These are phyloP conservation scores for Calameuta idolon DNA, from an alignment of 2,888 invertebrate species.

Conservation along the genomic window DNA sequence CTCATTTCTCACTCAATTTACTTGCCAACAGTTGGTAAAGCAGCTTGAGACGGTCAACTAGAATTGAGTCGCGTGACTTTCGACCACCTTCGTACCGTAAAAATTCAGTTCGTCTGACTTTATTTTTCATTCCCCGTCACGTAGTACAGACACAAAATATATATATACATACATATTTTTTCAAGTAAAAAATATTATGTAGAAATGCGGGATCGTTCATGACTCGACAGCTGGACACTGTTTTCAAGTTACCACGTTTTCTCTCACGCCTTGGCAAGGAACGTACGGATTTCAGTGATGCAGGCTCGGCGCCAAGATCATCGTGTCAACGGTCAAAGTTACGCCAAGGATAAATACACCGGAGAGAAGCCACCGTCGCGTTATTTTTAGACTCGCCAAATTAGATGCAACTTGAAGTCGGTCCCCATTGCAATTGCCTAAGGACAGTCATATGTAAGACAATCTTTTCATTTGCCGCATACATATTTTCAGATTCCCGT, in stretches of 20 bases:
- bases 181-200: not conserved
- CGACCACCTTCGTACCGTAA: not conserved
- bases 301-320: conserved; percentile 12
- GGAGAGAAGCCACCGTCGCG: not conserved
- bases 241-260: not conserved
- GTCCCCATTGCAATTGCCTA: not conserved
- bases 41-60: not conserved
- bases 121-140: not conserved
- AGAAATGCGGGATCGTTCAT: not conserved
- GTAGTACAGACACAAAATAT: too few species aligned
- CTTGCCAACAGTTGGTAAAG: not conserved
- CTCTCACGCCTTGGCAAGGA: not conserved
- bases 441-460: not conserved
- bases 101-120: not conserved
- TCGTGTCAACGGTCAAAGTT: conserved; percentile 27
- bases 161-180: too few species aligned
- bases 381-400: conserved; percentile 26
- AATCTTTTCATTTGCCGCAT: not conserved
- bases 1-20: not conserved
- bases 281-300: not conserved
- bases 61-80: too few species aligned
- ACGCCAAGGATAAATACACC: conserved; percentile 15
- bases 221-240: not conserved
- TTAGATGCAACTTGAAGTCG: not conserved
- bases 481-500: not conserved